Evolutionary conservation across 2,113 vertebrate species (phyloP).

Genomic region (Poecile atricapillus): DNA sequence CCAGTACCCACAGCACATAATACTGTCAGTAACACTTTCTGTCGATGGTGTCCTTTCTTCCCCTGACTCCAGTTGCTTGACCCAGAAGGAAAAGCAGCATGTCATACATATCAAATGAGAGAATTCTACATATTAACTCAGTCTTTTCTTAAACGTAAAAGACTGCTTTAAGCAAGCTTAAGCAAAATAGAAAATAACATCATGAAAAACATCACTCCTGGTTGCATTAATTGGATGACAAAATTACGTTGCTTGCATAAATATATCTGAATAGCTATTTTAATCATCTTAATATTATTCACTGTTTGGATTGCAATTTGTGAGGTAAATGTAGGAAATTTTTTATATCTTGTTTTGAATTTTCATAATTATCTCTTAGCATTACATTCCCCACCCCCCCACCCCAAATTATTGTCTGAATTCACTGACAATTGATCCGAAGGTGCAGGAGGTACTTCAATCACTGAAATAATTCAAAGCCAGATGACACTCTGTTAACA

Average conservation of each 20-base stretch:
- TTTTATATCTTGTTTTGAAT: neutral
- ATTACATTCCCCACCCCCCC: neutral
- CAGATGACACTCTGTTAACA: neutral
- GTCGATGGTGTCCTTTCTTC: accelerated
- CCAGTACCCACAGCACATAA: accelerated
- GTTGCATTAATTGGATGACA: neutral
- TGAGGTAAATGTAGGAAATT: neutral
- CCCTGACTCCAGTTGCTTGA: neutral
- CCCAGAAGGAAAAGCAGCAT: neutral
- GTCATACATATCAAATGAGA: neutral
- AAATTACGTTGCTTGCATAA: neutral
- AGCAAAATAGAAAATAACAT: neutral
- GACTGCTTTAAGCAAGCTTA: neutral
- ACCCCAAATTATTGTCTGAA: neutral
- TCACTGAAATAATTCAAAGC: neutral
- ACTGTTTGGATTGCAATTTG: neutral
- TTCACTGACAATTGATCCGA: neutral
- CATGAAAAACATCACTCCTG: neutral
- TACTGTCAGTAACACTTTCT: neutral
- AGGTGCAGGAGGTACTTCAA: neutral
- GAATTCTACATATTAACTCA: neutral
- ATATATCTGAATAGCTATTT: neutral
- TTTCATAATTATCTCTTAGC: neutral
- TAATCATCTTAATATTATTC: neutral
- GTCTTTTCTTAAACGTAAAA: neutral